A percentile compares a stretch with the other conserved stretches of the same genome.
phyloP scores from a whole-genome alignment of 2,797 vertebrate genomes.

The Tokudaia tokunoshimensis region DNA sequence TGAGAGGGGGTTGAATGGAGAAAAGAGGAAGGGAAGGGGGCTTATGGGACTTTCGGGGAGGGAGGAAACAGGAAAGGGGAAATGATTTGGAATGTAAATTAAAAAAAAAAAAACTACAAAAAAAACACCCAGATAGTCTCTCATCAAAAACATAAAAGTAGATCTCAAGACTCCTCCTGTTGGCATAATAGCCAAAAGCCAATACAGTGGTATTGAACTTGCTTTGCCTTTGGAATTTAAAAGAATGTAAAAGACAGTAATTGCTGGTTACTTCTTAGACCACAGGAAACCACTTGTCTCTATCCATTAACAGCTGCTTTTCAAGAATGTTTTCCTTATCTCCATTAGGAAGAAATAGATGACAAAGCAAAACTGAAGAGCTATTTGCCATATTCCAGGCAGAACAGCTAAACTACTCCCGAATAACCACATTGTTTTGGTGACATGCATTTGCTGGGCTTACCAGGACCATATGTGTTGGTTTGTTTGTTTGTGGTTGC shows the following conservation, averaged over 20 bases:
- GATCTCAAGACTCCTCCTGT: not conserved
- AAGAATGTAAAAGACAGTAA: slow-evolving; percentile 82
- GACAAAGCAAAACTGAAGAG: slow-evolving; percentile 78
- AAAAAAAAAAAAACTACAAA: too few species aligned
- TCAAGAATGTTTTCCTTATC: slow-evolving; percentile 76
- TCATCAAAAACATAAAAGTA: not conserved
- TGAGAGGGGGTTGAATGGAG: too few species aligned
- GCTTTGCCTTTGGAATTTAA: slow-evolving; percentile 81
- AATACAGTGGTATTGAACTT: slow-evolving; percentile 58
- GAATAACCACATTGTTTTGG: not conserved
- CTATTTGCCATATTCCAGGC: slow-evolving; percentile 8
- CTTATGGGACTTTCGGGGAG: too few species aligned
- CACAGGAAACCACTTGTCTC: slow-evolving; percentile 84
- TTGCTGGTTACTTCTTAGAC: slow-evolving; percentile 83
- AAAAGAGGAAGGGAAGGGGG: too few species aligned
- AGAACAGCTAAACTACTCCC: slow-evolving; percentile 55
- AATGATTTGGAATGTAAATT: too few species aligned
- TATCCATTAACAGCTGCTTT: slow-evolving; percentile 83
- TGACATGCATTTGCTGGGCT: not conserved
- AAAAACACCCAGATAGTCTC: slow-evolving; percentile 44
- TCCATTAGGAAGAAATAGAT: slow-evolving; percentile 81
- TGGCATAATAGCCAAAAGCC: slow-evolving; percentile 43
- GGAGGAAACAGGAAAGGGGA: too few species aligned
- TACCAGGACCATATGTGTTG: not conserved
- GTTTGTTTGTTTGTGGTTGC: not conserved